A percentile compares a stretch with the other conserved stretches of the same genome.
Conservation (phyloP, 2,888 invertebrate genomes). For the Noctua comes region DNA sequence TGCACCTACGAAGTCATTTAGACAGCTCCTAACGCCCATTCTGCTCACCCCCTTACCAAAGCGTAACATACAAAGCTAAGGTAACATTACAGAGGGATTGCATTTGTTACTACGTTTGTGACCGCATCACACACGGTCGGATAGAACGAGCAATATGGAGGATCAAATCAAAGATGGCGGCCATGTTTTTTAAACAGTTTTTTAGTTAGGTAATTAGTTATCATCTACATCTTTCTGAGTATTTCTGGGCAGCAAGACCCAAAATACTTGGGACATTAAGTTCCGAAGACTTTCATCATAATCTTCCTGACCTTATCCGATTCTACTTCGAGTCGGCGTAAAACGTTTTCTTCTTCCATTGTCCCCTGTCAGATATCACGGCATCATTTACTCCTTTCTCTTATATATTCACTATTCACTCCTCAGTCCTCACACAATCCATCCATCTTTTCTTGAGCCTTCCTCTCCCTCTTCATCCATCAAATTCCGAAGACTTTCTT, state of each 20-base stretch:
- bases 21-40: neutral
- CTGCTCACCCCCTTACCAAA: conserved; percentile 5
- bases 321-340: neutral
- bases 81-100: conserved; percentile 27
- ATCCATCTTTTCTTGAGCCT: neutral
- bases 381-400: neutral
- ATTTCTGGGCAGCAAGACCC: neutral
- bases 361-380: neutral
- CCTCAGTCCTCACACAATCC: neutral
- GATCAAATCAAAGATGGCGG: neutral
- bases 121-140: neutral
- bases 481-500: too few species aligned
- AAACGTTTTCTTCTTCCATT: neutral
- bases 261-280: neutral
- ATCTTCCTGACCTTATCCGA: neutral
- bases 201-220: neutral
- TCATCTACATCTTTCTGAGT: neutral
- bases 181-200: neutral
- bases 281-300: neutral
- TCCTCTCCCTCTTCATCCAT: neutral
- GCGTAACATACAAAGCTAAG: conserved; percentile 9
- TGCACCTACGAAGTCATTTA: neutral
- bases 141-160: neutral
- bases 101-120: conserved; percentile 33
- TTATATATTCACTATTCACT: too few species aligned